Percentiles rank a stretch among this genome's conserved stretches.
These are phyloP conservation scores for Odontamblyopus lacepedii DNA, from an alignment of 2,797 vertebrate species.

Conservation along the genomic window DNA sequence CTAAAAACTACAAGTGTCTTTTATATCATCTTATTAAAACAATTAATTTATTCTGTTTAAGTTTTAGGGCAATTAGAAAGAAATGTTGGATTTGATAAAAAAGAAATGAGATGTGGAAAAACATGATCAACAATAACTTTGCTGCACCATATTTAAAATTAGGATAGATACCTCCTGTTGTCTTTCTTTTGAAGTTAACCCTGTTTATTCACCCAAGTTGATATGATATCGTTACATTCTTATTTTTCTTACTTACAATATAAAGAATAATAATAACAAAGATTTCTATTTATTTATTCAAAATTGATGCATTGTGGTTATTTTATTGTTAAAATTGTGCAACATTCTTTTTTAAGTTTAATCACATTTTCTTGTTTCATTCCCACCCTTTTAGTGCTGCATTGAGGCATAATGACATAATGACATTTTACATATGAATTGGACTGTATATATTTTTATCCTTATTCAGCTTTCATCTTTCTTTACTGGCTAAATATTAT, in stretches of 20 bases:
- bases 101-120: slow-evolving; percentile 8
- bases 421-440: background rate
- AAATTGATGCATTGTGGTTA: background rate
- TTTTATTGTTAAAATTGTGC: background rate
- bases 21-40: slow-evolving; percentile 54
- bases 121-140: background rate
- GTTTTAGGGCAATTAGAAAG: background rate
- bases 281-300: background rate
- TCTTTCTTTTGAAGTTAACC: slow-evolving; percentile 4
- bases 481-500: slow-evolving; percentile 57
- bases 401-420: slow-evolving; percentile 1
- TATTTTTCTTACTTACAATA: slow-evolving; percentile 1
- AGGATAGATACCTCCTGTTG: background rate
- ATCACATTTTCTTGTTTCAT: slow-evolving; percentile 1
- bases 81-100: background rate
- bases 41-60: slow-evolving; percentile 20
- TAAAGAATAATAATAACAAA: background rate
- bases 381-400: slow-evolving; percentile 5
- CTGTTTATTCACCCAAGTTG: background rate
- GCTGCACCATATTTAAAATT: background rate
- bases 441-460: slow-evolving; percentile 40
- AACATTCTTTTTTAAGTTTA: slow-evolving; percentile 1
- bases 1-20: slow-evolving; percentile 71
- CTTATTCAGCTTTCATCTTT: slow-evolving; percentile 47
- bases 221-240: background rate